phyloP scores from a whole-genome alignment of 2,888 invertebrate species.

The Machimus atricapillus region DNA sequence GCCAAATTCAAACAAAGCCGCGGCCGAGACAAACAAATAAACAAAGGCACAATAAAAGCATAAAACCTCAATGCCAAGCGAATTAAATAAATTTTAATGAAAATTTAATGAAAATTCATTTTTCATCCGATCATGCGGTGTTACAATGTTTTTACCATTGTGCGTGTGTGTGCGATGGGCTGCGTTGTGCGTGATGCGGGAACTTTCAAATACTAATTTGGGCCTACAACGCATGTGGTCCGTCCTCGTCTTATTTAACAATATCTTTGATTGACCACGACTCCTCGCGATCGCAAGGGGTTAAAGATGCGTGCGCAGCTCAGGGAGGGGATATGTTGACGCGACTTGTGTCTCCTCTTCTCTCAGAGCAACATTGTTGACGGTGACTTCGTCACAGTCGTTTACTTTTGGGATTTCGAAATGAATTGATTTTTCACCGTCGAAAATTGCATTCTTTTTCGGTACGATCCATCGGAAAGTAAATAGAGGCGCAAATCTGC shows the following conservation, averaged over 20 bases:
- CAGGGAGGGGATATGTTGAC: neutral
- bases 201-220: neutral
- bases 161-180: neutral
- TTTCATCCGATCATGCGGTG: neutral
- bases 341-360: neutral
- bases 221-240: neutral
- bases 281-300: neutral
- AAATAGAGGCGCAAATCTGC: neutral
- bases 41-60: conserved; percentile 17
- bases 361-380: neutral
- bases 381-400: neutral
- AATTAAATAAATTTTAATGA: conserved; percentile 36
- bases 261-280: neutral
- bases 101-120: conserved; percentile 33
- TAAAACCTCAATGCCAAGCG: conserved; percentile 16
- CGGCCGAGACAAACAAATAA: neutral
- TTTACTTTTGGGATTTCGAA: neutral
- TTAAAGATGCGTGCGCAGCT: neutral
- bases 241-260: neutral
- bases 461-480: neutral
- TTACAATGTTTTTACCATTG: neutral
- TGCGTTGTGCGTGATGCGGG: neutral
- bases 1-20: neutral
- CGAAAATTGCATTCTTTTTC: neutral
- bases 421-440: neutral